Percentiles rank a stretch among this genome's conserved stretches.
Evolutionary conservation across 2,888 invertebrate species (phyloP).

Genomic region (Tiliacea citrago): DNA sequence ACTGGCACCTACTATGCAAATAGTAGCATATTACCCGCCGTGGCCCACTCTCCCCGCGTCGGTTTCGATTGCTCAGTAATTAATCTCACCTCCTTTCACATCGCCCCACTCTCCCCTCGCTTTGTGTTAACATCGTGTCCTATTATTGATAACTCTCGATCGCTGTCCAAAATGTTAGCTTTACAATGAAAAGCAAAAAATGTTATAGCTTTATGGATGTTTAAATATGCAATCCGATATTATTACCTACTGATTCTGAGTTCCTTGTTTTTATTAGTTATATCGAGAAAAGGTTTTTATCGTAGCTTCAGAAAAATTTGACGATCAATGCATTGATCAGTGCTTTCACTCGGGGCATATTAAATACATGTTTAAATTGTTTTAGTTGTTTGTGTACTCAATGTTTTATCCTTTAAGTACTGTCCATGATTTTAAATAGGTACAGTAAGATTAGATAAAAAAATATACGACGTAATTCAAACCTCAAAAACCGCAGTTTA

Average conservation of each 20-base stretch:
- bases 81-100: slow-evolving; percentile 72
- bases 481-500: neutral
- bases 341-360: neutral
- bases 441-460: no score
- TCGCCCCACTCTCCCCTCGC: slow-evolving; percentile 50
- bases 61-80: slow-evolving; percentile 74
- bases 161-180: slow-evolving; percentile 36
- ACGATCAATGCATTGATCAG: neutral
- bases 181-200: slow-evolving; percentile 23
- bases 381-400: neutral
- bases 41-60: slow-evolving; percentile 56
- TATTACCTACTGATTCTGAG: neutral
- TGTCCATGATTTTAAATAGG: neutral
- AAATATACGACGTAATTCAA: no score
- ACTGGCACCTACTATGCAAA: slow-evolving; percentile 61
- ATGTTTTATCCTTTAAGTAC: neutral
- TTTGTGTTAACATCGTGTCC: slow-evolving; percentile 64
- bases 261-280: no score
- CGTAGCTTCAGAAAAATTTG: neutral
- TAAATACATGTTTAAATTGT: neutral
- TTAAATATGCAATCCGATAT: neutral
- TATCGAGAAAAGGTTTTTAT: neutral
- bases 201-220: slow-evolving; percentile 8
- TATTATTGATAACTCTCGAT: slow-evolving; percentile 62
- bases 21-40: slow-evolving; percentile 46